Base-by-base conservation (phyloP, 1,140 invertebrate species). In the Drosophila sulfurigaster region DNA sequence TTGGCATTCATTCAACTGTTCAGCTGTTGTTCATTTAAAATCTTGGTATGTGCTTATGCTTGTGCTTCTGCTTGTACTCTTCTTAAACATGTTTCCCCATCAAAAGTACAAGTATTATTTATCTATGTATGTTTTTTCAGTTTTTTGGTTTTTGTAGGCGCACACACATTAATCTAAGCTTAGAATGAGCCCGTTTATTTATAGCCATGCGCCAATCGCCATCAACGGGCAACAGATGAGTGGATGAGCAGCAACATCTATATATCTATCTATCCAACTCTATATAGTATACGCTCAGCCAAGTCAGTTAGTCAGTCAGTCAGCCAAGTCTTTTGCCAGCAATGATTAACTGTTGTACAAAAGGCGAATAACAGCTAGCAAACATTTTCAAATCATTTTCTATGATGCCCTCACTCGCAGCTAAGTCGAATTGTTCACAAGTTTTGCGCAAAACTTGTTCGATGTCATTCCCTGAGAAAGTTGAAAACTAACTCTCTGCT, bases 321-420 rank as follows among this genome's bases (percentile, higher is more conserved):
- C 1, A n/a, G 38, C 58, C 68, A 45, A 10, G 15, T 62, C 10
- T 45, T 43, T 67, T 62, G 62, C 45, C 65, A 75, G 83, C 77
- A 83, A 83, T 88, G 83, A 88, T 88, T 83, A 88, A 88, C 83
- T 82, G 56, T 66, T 65, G 67, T 71, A 48, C 45, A 59, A 64
- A 63, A 58, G 10, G 48, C 38, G 49, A 60, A 62, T 16, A 62
- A 25, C 51, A 35, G n/a, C 41, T 30, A 45, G 13, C 41, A 57
- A 66, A 56, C 48, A 54, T 56, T 54, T 51, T 51, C 41, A n/a
- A 51, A 64, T 58, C 8, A 30, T 63, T 28, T 64, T 35, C 20
- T 25, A 25, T 25, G 35, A 49, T 75, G 41, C 70, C 64, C 70
- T 73, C 58, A 28, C 35, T 15, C 15, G 35, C 20, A 64, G 46